A percentile compares a stretch with the other conserved stretches of the same genome.
These are phyloP conservation scores for Ptychadena robeensis DNA, from an alignment of 2,797 vertebrate genomes.

Conservation along the genomic window DNA sequence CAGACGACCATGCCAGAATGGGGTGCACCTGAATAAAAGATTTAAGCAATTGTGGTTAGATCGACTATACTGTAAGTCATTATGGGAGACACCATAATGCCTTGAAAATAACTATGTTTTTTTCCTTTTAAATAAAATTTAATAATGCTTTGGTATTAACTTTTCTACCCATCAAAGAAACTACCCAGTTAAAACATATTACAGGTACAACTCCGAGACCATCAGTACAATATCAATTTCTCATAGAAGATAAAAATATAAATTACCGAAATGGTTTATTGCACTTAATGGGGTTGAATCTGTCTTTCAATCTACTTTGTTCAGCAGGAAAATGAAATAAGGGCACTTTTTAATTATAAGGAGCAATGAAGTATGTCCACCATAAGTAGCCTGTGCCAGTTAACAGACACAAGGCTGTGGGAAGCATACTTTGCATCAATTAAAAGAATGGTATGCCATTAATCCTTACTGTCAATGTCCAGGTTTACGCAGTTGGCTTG, in stretches of 20 bases:
- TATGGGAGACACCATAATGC: too few species aligned
- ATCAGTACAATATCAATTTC: not conserved
- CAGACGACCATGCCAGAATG: too few species aligned
- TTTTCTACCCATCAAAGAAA: too few species aligned
- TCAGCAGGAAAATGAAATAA: conserved; percentile 60
- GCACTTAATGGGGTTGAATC: not conserved
- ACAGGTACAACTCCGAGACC: not conserved
- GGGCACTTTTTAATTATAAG: conserved; percentile 63
- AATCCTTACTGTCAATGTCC: conserved; percentile 67
- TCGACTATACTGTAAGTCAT: too few species aligned
- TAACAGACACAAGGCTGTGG: conserved; percentile 64
- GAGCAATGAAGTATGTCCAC: conserved; percentile 65
- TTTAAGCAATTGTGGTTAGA: too few species aligned
- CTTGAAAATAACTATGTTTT: too few species aligned
- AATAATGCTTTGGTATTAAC: too few species aligned
- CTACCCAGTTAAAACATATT: too few species aligned
- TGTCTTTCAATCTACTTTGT: not conserved
- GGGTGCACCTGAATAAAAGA: too few species aligned
- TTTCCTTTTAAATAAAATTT: too few species aligned
- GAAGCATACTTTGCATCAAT: conserved; percentile 64
- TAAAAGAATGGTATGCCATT: conserved; percentile 65
- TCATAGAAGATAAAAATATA: not conserved
- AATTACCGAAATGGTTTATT: conserved; percentile 17
- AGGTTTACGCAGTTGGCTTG: conserved; percentile 63
- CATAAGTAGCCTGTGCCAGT: conserved; percentile 62